Base-by-base conservation (phyloP, 1,140 invertebrate genomes). In the Armadillidium nasatum region DNA sequence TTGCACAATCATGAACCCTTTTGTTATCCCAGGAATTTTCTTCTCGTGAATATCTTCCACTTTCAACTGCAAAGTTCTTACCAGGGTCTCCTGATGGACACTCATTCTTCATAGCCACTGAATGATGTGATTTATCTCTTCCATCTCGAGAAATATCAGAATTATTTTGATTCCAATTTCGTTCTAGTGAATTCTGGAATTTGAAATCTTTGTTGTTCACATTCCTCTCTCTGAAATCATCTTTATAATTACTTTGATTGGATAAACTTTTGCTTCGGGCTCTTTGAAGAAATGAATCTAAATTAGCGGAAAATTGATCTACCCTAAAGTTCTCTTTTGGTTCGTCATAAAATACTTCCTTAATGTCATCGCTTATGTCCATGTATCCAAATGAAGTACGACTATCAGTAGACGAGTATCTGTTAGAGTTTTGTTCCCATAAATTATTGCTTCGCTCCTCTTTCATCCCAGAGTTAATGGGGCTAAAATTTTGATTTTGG, bases 11-110 rank as follows among this genome's bases (percentile, higher is more conserved):
- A 72, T 77, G 43, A 69, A 60, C 23, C 4, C 75, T 33, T 13
- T 71, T 72, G 54, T 66, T 66, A n/a, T 78, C 72, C 75, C 74
- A 72, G 15, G 74, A 21, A 76, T 73, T 73, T 66, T 23, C 67
- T 45, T 72, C 22, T 2, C 13, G 33, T 46, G 71, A 44, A 21
- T 43, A 44, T 4, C 23, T 15, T 50, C 71, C 74, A 22, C 74
- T 73, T 15, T 76, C 71, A 70, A 66, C 74, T 33, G 74, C 33
- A 13, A 72, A 72, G 1, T 73, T 60, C 19, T 80, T 76, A 10
- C 44, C 70, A 13, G 45, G 10, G 66, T 71, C 54, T 21, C 71
- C 50, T 19, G 11, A 19, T 44, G 70, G 76, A 70, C 60, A 72
- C 9, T 77, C 75, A 3, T 6, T 33, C 33, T 33, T 33, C 1